phyloP scores from a whole-genome alignment of 2,113 vertebrate species.

The Tringa solitaria region DNA sequence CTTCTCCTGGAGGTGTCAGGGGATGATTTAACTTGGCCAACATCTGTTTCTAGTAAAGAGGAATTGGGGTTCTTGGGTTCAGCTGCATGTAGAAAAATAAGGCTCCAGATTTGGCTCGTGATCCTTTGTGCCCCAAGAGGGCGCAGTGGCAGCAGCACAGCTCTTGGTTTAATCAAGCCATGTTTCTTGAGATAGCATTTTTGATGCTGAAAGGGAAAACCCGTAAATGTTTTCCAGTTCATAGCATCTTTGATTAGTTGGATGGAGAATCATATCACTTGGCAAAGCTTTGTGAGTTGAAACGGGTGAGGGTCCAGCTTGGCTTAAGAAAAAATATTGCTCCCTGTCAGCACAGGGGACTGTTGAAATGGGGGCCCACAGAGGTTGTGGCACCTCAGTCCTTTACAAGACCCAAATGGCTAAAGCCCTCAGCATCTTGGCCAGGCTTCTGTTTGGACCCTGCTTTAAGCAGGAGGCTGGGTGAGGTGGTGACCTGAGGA shows the following conservation, averaged over 20 bases:
- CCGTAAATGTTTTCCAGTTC: neutral
- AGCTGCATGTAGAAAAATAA: conserved; percentile 5
- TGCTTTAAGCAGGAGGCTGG: neutral
- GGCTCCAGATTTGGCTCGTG: neutral
- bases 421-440: neutral
- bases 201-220: neutral
- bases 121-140: neutral
- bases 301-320: neutral
- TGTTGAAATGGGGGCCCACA: neutral
- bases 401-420: neutral
- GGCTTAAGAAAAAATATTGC: neutral
- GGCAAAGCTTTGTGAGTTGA: neutral
- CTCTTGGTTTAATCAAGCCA: neutral
- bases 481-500: neutral
- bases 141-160: neutral
- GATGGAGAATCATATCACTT: rapidly evolving
- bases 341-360: neutral
- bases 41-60: conserved; percentile 25
- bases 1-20: neutral
- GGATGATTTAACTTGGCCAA: neutral
- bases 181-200: neutral
- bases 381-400: neutral
- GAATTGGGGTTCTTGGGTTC: neutral
- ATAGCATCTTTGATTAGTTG: neutral
- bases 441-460: neutral